A percentile compares a stretch with the other conserved stretches of the same genome.
Conservation (phyloP, 2,888 invertebrate genomes). For the Andrena bicolor region DNA sequence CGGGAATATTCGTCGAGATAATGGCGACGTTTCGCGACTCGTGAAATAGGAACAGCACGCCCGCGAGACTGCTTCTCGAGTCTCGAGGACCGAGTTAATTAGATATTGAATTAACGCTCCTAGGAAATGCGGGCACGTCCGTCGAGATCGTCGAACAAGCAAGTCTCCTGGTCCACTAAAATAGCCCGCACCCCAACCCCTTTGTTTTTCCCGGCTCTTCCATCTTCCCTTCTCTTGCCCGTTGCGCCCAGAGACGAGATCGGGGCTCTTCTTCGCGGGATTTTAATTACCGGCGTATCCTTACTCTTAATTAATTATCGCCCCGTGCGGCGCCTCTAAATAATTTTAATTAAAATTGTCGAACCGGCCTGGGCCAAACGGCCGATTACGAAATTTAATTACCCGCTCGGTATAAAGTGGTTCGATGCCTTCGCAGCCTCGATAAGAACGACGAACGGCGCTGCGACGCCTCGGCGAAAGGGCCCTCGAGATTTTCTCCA, state of each 20-base stretch:
- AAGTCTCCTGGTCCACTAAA: conserved; percentile 57
- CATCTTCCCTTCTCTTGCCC: conserved; percentile 23
- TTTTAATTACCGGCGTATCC: conserved; percentile 82
- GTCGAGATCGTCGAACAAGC: conserved; percentile 25
- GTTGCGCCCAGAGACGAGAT: conserved; percentile 49
- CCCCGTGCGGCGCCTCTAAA: conserved; percentile 76
- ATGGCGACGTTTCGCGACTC: conserved; percentile 63
- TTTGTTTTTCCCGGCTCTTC: conserved; percentile 14
- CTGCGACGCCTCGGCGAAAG: neutral
- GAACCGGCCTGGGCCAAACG: conserved; percentile 49
- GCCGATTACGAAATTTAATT: conserved; percentile 78
- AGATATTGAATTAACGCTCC: conserved; percentile 77
- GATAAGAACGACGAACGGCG: conserved; percentile 42
- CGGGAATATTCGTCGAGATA: conserved; percentile 30
- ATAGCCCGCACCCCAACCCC: conserved; percentile 40
- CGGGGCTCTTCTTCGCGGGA: conserved; percentile 71
- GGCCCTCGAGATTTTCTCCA: neutral
- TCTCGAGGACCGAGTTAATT: conserved; percentile 71
- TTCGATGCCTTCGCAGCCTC: conserved; percentile 52
- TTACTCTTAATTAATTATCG: conserved; percentile 81
- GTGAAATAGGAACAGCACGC: conserved; percentile 73
- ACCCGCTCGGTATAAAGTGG: conserved; percentile 63
- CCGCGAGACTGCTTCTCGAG: conserved; percentile 56
- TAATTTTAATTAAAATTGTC: conserved; percentile 82
- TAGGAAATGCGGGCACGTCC: conserved; percentile 56